Percentiles rank a stretch among this genome's conserved stretches.
Evolutionary conservation across 1,140 invertebrate genomes (phyloP).

Genomic region (Papilio dardanus): DNA sequence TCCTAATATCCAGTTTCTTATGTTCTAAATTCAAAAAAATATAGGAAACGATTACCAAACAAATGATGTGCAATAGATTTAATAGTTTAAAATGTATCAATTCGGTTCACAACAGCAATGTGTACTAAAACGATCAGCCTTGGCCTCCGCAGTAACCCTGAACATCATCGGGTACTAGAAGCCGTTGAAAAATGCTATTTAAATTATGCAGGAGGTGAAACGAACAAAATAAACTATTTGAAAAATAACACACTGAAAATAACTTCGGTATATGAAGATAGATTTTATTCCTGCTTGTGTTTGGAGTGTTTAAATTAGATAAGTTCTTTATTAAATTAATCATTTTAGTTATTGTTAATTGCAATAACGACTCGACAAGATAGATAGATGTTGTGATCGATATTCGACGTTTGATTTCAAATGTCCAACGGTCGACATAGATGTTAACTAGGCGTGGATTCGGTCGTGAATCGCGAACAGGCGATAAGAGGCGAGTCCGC

Average conservation of each 20-base stretch:
- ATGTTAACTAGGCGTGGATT: constrained; percentile 9
- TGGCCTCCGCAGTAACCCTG: constrained; percentile 34
- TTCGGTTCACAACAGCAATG: not conserved
- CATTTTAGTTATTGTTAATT: not conserved
- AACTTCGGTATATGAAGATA: not conserved
- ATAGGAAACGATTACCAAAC: not conserved
- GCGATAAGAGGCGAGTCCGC: constrained; percentile 44
- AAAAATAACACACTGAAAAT: constrained; percentile 29
- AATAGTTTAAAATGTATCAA: not conserved
- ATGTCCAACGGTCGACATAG: not conserved
- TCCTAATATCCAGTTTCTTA: too few relatives aligned
- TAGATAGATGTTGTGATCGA: not conserved
- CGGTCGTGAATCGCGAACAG: constrained; percentile 31
- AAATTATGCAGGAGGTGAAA: constrained; percentile 32
- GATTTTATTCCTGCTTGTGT: not conserved
- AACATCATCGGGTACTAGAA: constrained; percentile 27
- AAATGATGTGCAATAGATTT: not conserved
- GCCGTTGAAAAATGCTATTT: constrained; percentile 35
- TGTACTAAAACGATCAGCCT: constrained; percentile 32
- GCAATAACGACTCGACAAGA: not conserved
- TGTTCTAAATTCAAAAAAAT: too few relatives aligned
- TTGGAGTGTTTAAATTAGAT: not conserved
- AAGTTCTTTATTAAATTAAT: not conserved
- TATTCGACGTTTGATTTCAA: not conserved
- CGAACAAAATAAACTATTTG: constrained; percentile 30